Conservation (phyloP, 2,113 vertebrate genomes). For the Pelecanus crispus region DNA sequence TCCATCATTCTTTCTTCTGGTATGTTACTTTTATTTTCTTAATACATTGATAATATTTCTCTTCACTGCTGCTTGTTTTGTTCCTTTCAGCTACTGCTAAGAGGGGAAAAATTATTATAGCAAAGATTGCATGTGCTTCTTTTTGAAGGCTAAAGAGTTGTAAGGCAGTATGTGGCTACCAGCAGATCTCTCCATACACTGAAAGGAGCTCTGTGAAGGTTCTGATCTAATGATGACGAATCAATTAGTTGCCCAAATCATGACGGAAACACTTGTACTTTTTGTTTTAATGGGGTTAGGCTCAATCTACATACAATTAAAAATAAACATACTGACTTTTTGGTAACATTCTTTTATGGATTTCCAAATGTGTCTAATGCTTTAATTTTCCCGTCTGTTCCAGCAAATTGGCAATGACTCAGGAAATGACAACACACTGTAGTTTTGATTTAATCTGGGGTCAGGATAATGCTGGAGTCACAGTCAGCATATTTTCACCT, state of each 20-base stretch:
- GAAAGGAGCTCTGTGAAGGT: neutral
- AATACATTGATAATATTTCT: neutral
- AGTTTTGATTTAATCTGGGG: neutral
- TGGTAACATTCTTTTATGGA: neutral
- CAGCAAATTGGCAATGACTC: neutral
- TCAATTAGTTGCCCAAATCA: neutral
- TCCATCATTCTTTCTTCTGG: neutral
- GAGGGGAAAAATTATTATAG: neutral
- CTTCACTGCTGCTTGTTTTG: neutral
- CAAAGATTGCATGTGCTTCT: rapidly evolving
- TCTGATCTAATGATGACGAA: neutral
- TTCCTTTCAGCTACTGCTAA: neutral
- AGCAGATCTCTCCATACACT: neutral
- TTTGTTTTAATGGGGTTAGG: neutral
- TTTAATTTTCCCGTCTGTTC: neutral
- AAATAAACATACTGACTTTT: neutral
- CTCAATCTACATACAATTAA: neutral
- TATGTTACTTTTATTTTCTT: neutral
- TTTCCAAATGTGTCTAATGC: neutral
- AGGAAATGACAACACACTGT: neutral
- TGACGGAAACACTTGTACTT: neutral
- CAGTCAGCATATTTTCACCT: slow-evolving; percentile 38
- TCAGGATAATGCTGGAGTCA: slow-evolving; percentile 8
- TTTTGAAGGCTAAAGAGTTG: neutral
- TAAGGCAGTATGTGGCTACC: neutral